phyloP scores from a whole-genome alignment of 1,140 invertebrate species.

The Anastatus disparis region DNA sequence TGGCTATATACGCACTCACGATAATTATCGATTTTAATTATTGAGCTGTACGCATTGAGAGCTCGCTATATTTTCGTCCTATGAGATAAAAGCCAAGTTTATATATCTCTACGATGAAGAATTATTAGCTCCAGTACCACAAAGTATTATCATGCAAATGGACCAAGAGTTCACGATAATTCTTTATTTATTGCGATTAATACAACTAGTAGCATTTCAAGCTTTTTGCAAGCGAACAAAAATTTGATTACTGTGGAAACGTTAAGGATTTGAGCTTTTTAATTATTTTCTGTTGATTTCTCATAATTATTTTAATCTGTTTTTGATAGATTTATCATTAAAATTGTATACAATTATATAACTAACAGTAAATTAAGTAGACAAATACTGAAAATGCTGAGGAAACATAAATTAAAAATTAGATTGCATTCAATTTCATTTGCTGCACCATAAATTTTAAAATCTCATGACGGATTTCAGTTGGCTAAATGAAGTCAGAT shows the following conservation, averaged over 20 bases:
- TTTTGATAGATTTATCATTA: no score
- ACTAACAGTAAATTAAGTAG: no score
- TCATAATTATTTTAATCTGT: no score
- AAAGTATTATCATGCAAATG: conserved; percentile 35
- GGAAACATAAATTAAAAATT: no score
- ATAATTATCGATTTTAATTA: conserved; percentile 42
- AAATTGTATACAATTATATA: no score
- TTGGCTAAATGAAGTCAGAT: conserved; percentile 12
- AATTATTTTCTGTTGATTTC: no score
- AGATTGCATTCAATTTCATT: no score
- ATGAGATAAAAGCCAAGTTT: conserved; percentile 24
- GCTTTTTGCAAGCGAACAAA: neutral
- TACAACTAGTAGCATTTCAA: neutral
- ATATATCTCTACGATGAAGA: conserved; percentile 7
- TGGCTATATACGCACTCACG: conserved; percentile 8
- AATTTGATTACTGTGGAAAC: no score
- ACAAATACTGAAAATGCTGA: no score
- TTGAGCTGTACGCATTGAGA: conserved; percentile 24
- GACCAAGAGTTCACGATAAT: conserved; percentile 14
- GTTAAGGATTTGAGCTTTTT: no score
- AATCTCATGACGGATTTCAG: conserved; percentile 17
- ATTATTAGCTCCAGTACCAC: conserved; percentile 8
- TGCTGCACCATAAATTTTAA: conserved; percentile 1
- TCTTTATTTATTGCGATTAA: conserved; percentile 31
- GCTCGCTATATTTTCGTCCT: conserved; percentile 17